Percentiles rank a stretch among this genome's conserved stretches.
Evolutionary conservation across 2,113 vertebrate genomes (phyloP).

Genomic region (Trichomycterus rosablanca): DNA sequence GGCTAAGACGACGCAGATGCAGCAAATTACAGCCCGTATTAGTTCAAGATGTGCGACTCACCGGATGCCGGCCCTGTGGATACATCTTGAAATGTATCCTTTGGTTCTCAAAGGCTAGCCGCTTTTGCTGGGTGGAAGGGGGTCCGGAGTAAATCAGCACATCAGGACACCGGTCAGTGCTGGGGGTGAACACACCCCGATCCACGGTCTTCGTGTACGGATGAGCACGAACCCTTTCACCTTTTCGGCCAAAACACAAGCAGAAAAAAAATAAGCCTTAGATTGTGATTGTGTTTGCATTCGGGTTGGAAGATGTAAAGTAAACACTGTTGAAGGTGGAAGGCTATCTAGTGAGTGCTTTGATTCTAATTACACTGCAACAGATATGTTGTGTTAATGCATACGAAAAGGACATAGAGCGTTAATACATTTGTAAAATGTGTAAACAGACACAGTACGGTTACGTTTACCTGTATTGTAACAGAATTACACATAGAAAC

Average conservation of each 20-base stretch:
- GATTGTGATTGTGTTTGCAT: too few relatives aligned
- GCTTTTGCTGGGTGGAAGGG: slow-evolving; percentile 42
- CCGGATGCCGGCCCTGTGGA: slow-evolving; percentile 94
- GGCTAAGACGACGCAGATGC: slow-evolving; percentile 44
- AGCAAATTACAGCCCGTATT: slow-evolving; percentile 36
- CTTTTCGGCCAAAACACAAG: slow-evolving; percentile 21
- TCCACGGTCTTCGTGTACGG: background rate
- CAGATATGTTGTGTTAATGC: too few relatives aligned
- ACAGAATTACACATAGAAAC: too few relatives aligned
- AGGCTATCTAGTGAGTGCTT: too few relatives aligned
- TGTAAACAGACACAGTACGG: too few relatives aligned
- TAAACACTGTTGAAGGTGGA: too few relatives aligned
- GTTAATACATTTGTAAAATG: too few relatives aligned
- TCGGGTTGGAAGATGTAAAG: too few relatives aligned
- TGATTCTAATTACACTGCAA: too few relatives aligned
- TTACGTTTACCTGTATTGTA: too few relatives aligned
- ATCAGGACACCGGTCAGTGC: slow-evolving; percentile 38
- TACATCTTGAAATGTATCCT: slow-evolving; percentile 80
- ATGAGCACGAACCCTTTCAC: slow-evolving; percentile 17
- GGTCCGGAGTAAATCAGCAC: slow-evolving; percentile 50
- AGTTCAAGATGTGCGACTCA: slow-evolving; percentile 66
- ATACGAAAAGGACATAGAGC: too few relatives aligned
- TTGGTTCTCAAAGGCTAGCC: slow-evolving; percentile 57
- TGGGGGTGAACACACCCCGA: slow-evolving; percentile 34
- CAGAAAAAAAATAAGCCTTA: slow-evolving; percentile 4